A percentile compares a stretch with the other conserved stretches of the same genome.
Conservation (phyloP, 2,797 vertebrate species). For the Etheostoma perlongum region DNA sequence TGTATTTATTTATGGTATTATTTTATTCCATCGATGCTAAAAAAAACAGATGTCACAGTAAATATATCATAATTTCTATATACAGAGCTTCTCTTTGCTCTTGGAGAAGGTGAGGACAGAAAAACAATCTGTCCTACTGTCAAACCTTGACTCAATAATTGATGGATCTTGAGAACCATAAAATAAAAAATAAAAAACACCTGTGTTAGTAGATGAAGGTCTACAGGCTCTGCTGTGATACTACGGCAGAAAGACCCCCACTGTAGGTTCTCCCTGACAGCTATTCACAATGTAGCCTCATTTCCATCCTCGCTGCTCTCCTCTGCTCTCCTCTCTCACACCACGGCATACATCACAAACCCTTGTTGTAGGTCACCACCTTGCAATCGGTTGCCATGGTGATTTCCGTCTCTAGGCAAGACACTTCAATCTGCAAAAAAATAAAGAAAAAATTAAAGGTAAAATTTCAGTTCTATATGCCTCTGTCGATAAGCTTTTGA, state of each 20-base stretch:
- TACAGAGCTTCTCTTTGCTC: slow-evolving; percentile 10
- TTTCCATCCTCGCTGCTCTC: slow-evolving; percentile 22
- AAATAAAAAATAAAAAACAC: not conserved
- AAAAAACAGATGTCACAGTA: slow-evolving; percentile 34
- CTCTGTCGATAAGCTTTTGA: slow-evolving; percentile 23
- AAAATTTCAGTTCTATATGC: slow-evolving; percentile 19
- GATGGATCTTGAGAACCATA: slow-evolving; percentile 12
- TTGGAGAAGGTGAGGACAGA: slow-evolving; percentile 8
- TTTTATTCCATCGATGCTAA: slow-evolving; percentile 14
- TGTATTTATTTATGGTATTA: slow-evolving; percentile 5
- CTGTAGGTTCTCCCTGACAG: slow-evolving; percentile 21
- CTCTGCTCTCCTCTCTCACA: slow-evolving; percentile 28
- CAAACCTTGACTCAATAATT: not conserved
- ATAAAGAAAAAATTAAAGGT: slow-evolving; percentile 27
- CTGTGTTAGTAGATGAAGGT: slow-evolving; percentile 24
- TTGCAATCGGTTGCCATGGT: slow-evolving; percentile 92
- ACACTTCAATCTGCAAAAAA: slow-evolving; percentile 92
- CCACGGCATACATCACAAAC: slow-evolving; percentile 86
- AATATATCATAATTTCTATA: slow-evolving; percentile 24
- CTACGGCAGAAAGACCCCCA: slow-evolving; percentile 16
- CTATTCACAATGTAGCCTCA: slow-evolving; percentile 26
- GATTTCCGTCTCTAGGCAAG: slow-evolving; percentile 95
- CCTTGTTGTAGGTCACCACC: slow-evolving; percentile 97
- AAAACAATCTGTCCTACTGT: not conserved
- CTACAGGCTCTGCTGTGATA: slow-evolving; percentile 15